Percentiles rank a stretch among this genome's conserved stretches.
Evolutionary conservation across 2,113 vertebrate genomes (phyloP).

Genomic region (Oryctolagus cuniculus): DNA sequence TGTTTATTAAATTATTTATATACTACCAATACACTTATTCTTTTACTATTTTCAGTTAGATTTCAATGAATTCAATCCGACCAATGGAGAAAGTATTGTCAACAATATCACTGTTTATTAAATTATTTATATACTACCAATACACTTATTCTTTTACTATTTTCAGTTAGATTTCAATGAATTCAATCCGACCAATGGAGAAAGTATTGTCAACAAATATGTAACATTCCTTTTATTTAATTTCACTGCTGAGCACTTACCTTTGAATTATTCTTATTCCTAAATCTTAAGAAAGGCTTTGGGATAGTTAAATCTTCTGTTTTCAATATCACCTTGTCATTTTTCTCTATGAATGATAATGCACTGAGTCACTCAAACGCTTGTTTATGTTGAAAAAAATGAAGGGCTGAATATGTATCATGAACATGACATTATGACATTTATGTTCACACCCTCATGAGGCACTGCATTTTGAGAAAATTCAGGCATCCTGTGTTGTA

Average conservation of each 20-base stretch:
- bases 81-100: no score
- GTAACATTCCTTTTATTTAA: neutral
- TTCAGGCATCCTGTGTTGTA: neutral
- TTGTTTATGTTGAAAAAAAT: neutral
- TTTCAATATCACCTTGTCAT: neutral
- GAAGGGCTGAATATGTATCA: neutral
- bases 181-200: neutral
- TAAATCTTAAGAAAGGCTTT: neutral
- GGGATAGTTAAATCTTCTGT: neutral
- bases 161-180: neutral
- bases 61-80: neutral
- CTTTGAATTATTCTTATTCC: conserved; percentile 25
- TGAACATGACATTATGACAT: neutral
- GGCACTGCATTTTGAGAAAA: neutral
- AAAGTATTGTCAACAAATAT: neutral
- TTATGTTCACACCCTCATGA: neutral
- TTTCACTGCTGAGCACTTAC: neutral
- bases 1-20: conserved; percentile 25
- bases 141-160: neutral
- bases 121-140: neutral
- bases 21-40: neutral
- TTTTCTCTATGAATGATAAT: neutral
- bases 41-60: neutral
- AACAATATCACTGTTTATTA: conserved; percentile 23
- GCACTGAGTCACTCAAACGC: neutral